Base-by-base conservation (phyloP, 1,140 invertebrate species). In the Diuraphis noxia region DNA sequence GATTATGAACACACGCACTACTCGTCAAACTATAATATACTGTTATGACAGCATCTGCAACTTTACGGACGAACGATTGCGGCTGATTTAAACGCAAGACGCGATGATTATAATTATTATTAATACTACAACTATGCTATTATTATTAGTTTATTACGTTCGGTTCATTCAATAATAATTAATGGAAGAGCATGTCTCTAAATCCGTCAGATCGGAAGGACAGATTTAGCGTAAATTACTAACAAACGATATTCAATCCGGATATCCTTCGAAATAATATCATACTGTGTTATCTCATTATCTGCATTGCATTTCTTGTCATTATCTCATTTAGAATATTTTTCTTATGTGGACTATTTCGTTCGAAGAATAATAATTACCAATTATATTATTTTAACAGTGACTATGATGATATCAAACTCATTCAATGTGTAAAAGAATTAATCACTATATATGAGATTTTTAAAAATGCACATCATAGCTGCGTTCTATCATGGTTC, bases 81-180 rank as follows among this genome's bases (percentile, higher is more conserved):
- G 9, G 38, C 36, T 49, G 40, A 82, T 38, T 36, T 79, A 79
- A 9, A 79, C 6, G 7, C 34, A 19, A 81, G 40, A 38, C 79
- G 19, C 30, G 56, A n/a, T n/a, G 10, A 63, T 63, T 1, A 63
- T 63, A 13, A n/a, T n/a, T 63, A 63, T 38, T 36, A 81, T 38
- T 40, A 81, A 4, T 63, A 17, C 30, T 13, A 4, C 56, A 8
- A 36, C 10, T 21, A 36, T 79, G 23, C n/a, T 79, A 36, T 30
- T 79, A 79, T 79, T 79, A 79, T 79, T 79, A 79, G 56, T 79
- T 36, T 79, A 79, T 79, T 79, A 79, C 34, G 36, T 79, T 72
- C 56, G 56, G 56, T 72, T 79, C 77, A 79, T 79, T 23, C 21
- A 34, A 79, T 36, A 38, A 79, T 79, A 79, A 36, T 79, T 36